phyloP scores from a whole-genome alignment of 1,140 invertebrate species.

The Aricia agestis region DNA sequence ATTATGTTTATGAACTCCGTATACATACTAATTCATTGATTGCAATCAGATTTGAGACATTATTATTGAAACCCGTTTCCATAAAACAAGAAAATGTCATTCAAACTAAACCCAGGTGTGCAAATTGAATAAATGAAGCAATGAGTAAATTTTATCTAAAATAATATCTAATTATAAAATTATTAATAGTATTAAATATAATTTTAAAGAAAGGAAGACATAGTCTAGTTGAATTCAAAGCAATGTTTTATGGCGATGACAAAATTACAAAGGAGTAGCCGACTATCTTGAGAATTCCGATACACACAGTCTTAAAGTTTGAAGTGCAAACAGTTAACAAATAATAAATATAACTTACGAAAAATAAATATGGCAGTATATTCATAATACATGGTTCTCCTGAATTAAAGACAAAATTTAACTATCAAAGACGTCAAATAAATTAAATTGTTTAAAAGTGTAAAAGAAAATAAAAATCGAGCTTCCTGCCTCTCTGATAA shows the following conservation, averaged over 20 bases:
- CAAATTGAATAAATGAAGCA: not conserved
- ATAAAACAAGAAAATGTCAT: not conserved
- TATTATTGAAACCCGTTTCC: not conserved
- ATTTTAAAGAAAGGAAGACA: not conserved
- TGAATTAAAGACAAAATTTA: too few relatives aligned
- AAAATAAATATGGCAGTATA: not conserved
- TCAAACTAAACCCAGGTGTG: not conserved
- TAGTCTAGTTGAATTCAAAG: not conserved
- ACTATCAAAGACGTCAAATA: too few relatives aligned
- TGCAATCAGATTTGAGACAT: not conserved
- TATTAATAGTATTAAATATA: not conserved
- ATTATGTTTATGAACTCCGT: too few relatives aligned
- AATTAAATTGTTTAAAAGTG: too few relatives aligned
- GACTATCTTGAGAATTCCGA: constrained; percentile 3
- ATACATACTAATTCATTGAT: too few relatives aligned
- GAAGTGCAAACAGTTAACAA: too few relatives aligned
- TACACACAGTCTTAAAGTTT: not conserved
- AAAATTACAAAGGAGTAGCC: constrained; percentile 7
- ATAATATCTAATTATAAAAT: too few relatives aligned
- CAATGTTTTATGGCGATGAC: constrained; percentile 4
- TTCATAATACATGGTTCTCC: too few relatives aligned
- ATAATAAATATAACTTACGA: not conserved
- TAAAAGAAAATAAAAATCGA: too few relatives aligned
- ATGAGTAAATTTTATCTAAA: not conserved
- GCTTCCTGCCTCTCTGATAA: too few relatives aligned